Conservation (phyloP, 2,797 vertebrate genomes). For the Melopsittacus undulatus region DNA sequence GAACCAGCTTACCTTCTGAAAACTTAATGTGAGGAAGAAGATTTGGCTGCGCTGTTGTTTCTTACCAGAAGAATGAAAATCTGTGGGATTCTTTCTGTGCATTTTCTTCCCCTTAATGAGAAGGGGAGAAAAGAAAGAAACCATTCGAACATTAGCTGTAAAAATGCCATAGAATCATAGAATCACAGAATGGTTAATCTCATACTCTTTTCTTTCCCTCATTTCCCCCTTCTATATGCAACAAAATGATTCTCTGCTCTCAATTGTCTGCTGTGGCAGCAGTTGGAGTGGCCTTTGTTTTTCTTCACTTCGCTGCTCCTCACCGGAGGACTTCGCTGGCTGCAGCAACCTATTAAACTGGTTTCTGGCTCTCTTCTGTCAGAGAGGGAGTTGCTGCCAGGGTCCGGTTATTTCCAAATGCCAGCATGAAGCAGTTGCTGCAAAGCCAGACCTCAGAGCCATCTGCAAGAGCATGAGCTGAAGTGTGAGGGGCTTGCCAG, state of each 20-base stretch:
- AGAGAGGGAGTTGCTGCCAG: constrained; percentile 14
- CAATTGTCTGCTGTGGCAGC: constrained; percentile 3
- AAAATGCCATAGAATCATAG: background rate
- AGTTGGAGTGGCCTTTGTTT: constrained; percentile 17
- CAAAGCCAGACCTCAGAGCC: background rate
- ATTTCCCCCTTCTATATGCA: background rate
- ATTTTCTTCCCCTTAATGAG: background rate
- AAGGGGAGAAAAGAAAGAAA: background rate
- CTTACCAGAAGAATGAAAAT: constrained; percentile 9
- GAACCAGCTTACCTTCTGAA: background rate
- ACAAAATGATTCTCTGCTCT: constrained; percentile 35
- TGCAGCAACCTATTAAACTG: constrained; percentile 35
- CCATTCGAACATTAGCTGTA: background rate
- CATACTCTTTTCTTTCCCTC: background rate
- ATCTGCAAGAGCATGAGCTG: background rate
- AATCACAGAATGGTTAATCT: background rate
- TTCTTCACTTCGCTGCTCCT: constrained; percentile 51
- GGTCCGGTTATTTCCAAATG: background rate
- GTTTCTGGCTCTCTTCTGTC: constrained; percentile 6
- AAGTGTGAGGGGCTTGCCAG: background rate
- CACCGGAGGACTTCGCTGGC: background rate
- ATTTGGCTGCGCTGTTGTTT: accelerated
- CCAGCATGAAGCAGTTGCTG: background rate
- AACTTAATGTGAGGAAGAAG: constrained; percentile 31
- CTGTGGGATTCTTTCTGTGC: background rate